Base-by-base conservation (phyloP, 2,888 invertebrate genomes). In the Hoplodrina blanda region DNA sequence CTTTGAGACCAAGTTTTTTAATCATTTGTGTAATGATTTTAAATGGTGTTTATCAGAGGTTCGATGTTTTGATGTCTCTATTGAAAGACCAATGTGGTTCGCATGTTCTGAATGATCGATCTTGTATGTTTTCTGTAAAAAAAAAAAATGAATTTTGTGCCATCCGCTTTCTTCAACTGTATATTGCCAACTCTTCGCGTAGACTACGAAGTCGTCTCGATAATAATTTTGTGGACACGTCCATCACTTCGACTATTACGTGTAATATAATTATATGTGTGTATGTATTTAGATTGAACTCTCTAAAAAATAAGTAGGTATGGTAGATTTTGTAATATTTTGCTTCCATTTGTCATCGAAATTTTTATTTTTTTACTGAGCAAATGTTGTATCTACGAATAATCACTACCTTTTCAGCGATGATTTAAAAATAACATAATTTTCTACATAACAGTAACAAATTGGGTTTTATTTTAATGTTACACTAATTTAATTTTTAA, bases 141-240 rank as follows among this genome's bases (percentile, higher is more conserved):
- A 78, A 83, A 92, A 91, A 78, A 76, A 76, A 83, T 67, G 80
- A 84, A 83, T 85, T 85, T 92, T 94, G 95, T 95, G 95, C 95
- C 95, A 95, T 95, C 94, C 91, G 92, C 92, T 95, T 92, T 82
- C 87, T 92, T 90, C 85, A 86, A 88, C 89, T 95, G 93, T 94
- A 94, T 89, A 94, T 93, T 93, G 91, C 91, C 89, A 79, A 78
- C 44, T 87, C 84, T 90, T 89, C 80, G 86, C 85, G 84, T 88
- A 90, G 85, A 85, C 81, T 82, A 81, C 75, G 77, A 83, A 85
- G 71, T 81, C 54, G 76, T 82, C 74, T 82, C 73, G 71, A 81
- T 81, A 88, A 86, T 88, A 81, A 84, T 91, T 25, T 85, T 92
- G 86, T 93, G 91, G 93, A 91, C 84, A 87, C 89, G 92, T 94